A percentile compares a stretch with the other conserved stretches of the same genome.
Conservation (phyloP, 2,888 invertebrate species). For the Lumbricus terrestris region DNA sequence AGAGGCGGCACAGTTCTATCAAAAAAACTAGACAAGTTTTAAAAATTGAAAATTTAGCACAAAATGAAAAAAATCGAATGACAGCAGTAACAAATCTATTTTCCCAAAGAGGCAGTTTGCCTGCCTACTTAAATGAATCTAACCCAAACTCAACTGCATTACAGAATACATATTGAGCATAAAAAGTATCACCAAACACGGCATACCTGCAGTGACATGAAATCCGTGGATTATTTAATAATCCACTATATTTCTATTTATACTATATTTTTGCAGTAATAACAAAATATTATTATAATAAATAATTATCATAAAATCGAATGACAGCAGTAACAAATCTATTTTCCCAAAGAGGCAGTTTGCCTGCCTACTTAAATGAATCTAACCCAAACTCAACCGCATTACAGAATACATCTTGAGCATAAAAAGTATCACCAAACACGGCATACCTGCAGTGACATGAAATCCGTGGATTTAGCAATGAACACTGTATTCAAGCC, state of each 20-base stretch:
- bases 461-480: not conserved
- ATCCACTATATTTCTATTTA: no score
- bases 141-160: not conserved
- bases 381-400: not conserved
- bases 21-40: not conserved
- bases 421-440: not conserved
- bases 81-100: not conserved
- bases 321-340: not conserved
- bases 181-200: no score
- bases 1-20: not conserved
- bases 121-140: not conserved
- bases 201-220: not conserved
- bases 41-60: not conserved
- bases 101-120: not conserved
- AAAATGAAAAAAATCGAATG: not conserved
- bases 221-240: not conserved
- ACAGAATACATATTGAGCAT: not conserved
- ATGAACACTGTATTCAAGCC: not conserved
- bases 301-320: not conserved
- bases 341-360: not conserved
- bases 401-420: not conserved
- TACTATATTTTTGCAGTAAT: not conserved
- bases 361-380: not conserved
- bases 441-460: not conserved
- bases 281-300: constrained; percentile 10